Evolutionary conservation across 2,113 vertebrate genomes (phyloP).

Genomic region (Brachirus orientalis): DNA sequence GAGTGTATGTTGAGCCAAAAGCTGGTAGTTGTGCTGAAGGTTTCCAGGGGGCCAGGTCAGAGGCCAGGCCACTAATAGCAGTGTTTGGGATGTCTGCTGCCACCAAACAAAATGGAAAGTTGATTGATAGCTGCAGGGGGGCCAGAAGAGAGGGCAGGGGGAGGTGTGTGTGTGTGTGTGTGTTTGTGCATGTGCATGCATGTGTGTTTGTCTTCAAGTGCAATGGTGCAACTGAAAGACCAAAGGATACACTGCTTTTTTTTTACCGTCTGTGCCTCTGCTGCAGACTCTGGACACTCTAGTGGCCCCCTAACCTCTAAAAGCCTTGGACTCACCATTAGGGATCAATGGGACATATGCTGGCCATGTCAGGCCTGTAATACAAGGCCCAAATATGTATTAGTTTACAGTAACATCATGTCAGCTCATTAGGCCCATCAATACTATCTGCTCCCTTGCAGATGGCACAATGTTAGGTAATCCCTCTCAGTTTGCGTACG

Average conservation of each 20-base stretch:
- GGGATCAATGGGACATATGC: conserved; percentile 92
- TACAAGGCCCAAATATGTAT: conserved; percentile 85
- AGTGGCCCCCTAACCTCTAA: conserved; percentile 67
- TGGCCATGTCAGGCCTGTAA: conserved; percentile 82
- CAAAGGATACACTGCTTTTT: conserved; percentile 48
- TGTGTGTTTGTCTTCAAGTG: background rate
- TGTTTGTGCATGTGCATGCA: conserved; percentile 13
- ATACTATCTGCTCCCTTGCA: conserved; percentile 72
- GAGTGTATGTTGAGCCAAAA: conserved; percentile 27
- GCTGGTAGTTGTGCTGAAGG: conserved; percentile 66
- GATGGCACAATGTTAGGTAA: conserved; percentile 72
- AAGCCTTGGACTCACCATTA: conserved; percentile 80
- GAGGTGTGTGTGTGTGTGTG: conserved; percentile 21
- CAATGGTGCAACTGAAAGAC: conserved; percentile 37
- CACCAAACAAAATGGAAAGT: conserved; percentile 99
- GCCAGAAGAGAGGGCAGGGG: conserved; percentile 50
- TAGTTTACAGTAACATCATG: conserved; percentile 86
- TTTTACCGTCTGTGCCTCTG: conserved; percentile 80
- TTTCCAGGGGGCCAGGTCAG: conserved; percentile 88
- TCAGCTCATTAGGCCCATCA: conserved; percentile 82
- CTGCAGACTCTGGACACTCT: conserved; percentile 82
- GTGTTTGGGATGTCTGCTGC: conserved; percentile 99
- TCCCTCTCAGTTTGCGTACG: conserved; percentile 12
- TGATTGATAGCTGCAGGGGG: conserved; percentile 95
- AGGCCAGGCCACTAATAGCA: conserved; percentile 97